Base-by-base conservation (phyloP, 2,797 vertebrate genomes). In the Rhinophrynus dorsalis region DNA sequence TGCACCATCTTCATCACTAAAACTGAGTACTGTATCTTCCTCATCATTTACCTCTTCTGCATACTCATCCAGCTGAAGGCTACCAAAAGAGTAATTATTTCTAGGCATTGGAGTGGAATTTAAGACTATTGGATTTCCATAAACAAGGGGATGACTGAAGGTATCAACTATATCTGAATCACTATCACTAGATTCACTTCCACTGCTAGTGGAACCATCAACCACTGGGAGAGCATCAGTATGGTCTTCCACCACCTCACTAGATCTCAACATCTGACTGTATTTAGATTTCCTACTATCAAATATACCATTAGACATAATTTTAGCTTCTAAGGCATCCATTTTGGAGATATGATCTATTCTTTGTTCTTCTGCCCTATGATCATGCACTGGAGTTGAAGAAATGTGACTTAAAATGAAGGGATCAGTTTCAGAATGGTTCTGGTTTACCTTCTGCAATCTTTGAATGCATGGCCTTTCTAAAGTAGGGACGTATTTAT, bases 131-230 rank as follows among this genome's bases (percentile, higher is more conserved):
- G 89, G 83, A 64, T 90, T 87, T 20, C 84, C 76, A 13, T 84
- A 88, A 51, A 87, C 77, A 13, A 86, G 69, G 2, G 94, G 79
- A 3, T 89, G 88, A 75, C 82, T 81, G 68, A 84, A 82, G 24
- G 90, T 78, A 72, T 84, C 85, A 33, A 77, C 80, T 65, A 81
- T 66, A 32, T 87, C 87, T 0, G 85, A 85, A 82, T 98, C 95
- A 0, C 94, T 96, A 84, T 98, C 95, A 0, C 94, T 95, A 29
- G 95, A 95, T 74, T 97, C 95, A 0, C 94, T 92, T 3, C 91
- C 94, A 1, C 95, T 96, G 76, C 93, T 95, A 9, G 87, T 91
- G 61, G 90, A 91, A 74, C 87, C 88, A 60, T 96, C 94, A 0
- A 89, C 88, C 85, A 94, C 83, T 6, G 93, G 93, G 42, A 95